A percentile compares a stretch with the other conserved stretches of the same genome.
Evolutionary conservation across 2,888 invertebrate genomes (phyloP).

Genomic region (Sipunculus nudus): DNA sequence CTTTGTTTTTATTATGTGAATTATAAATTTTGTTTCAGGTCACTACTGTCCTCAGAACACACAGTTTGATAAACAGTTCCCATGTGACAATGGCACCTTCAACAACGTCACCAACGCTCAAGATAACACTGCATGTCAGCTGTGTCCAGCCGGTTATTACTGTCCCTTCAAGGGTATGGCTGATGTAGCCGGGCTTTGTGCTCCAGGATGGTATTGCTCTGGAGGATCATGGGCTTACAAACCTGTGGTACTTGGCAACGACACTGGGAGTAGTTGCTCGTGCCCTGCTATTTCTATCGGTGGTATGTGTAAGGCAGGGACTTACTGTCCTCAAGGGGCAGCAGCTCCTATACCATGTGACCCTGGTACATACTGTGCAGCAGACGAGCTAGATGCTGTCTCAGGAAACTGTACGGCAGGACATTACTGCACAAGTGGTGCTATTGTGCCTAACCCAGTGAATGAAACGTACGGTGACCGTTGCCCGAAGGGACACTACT

Average conservation of each 20-base stretch:
- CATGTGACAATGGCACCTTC: conserved; percentile 58
- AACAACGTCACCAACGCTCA: conserved; percentile 49
- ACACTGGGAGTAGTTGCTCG: conserved; percentile 44
- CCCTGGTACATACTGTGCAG: conserved; percentile 53
- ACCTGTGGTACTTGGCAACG: conserved; percentile 52
- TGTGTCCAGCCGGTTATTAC: conserved; percentile 58
- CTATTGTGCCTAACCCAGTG: conserved; percentile 57
- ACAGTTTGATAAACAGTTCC: conserved; percentile 48
- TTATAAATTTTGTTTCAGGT: conserved; percentile 55
- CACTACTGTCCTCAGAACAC: conserved; percentile 58
- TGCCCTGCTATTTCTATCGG: conserved; percentile 55
- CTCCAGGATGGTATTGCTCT: conserved; percentile 57
- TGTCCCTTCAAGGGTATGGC: conserved; percentile 52
- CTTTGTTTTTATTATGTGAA: no score
- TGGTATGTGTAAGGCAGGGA: conserved; percentile 56
- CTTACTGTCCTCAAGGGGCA: conserved; percentile 58
- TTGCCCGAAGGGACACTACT: conserved; percentile 62
- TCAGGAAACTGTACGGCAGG: conserved; percentile 56
- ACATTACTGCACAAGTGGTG: conserved; percentile 54
- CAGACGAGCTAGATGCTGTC: conserved; percentile 47
- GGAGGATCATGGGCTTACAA: conserved; percentile 52
- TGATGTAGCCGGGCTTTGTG: conserved; percentile 53
- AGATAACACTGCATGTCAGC: conserved; percentile 46
- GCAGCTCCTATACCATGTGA: conserved; percentile 48
- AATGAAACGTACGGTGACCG: conserved; percentile 61